Base-by-base conservation (phyloP, 2,113 vertebrate genomes). In the Regulus satrapa region DNA sequence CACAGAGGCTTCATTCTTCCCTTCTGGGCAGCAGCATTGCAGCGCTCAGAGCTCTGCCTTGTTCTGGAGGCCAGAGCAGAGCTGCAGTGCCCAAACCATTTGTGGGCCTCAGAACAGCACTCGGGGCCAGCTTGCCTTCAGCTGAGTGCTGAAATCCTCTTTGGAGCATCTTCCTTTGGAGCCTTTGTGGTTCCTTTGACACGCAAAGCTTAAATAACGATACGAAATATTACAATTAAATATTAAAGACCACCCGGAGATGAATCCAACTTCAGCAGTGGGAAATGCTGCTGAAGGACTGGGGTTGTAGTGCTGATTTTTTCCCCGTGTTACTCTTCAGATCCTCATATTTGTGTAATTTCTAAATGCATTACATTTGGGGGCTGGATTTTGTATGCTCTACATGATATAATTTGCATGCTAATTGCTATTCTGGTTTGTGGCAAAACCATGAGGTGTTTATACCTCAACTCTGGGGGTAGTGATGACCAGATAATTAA, bases 1-100 rank as follows among this genome's bases (percentile, higher is more conserved):
- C 73, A 96, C 81, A 92, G 95, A 96, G 66, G 21, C 83, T 81
- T 68, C 77, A 71, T 96, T 95, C 93, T 97, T 97, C 24, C 77
- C 56, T 68, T n/a, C 58, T 62, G 89, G 92, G 85, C 80, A 90
- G 90, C 88, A 83, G 81, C 31, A 3, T 40, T 63, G 54, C 68
- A 32, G 26, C 12, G 59, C 77, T 83, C 74, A 9, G 59, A 51
- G 83, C 51, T 76, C 29, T 12, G 82, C 6, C 40, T 55, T 40
- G 28, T 80, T 59, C 59, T 83, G 48, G 61, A 66, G 92, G 74
- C 59, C n/a, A 4, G 58, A 58, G 54, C 46, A 28, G 80, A 61
- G 67, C 17, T 68, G 51, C 74, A 10, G 76, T 28, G 14, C 79
- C 23, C 12, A 46, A 90, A 89, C 34, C 48, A 8, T 45, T 87